Evolutionary conservation across 2,113 vertebrate genomes (phyloP).

Genomic region (Albula glossodonta): DNA sequence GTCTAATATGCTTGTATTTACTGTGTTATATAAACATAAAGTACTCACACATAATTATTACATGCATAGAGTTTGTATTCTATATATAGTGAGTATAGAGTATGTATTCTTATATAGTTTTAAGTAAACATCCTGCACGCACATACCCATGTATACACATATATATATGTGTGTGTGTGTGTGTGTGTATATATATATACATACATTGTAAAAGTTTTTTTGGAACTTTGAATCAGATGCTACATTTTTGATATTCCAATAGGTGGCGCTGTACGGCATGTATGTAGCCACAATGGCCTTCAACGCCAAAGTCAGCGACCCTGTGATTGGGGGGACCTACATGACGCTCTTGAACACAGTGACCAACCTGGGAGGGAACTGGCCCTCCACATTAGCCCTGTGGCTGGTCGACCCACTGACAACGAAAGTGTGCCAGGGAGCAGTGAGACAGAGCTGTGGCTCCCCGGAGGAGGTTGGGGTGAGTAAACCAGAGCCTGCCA

Average conservation of each 20-base stretch:
- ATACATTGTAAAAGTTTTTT: no score
- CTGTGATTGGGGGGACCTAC: conserved; percentile 94
- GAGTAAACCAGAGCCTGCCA: conserved; percentile 47
- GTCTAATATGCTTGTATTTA: not conserved
- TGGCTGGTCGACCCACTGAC: conserved; percentile 97
- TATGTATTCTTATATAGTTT: no score
- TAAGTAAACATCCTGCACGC: no score
- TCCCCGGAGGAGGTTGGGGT: conserved; percentile 76
- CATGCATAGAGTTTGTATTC: no score
- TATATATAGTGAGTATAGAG: no score
- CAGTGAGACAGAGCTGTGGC: conserved; percentile 73
- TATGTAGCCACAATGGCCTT: conserved; percentile 97
- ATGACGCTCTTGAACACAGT: conserved; percentile 97
- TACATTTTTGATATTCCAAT: conserved; percentile 7
- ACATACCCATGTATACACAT: no score
- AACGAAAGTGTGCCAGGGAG: conserved; percentile 82
- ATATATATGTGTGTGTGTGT: no score
- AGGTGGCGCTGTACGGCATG: conserved; percentile 96
- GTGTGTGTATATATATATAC: no score
- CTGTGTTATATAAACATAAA: no score
- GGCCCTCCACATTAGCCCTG: conserved; percentile 91
- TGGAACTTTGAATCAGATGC: no score
- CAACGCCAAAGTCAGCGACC: conserved; percentile 95
- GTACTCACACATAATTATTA: no score
- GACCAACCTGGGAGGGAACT: conserved; percentile 94